Base-by-base conservation (phyloP, 1,140 invertebrate genomes). In the Drosophila grimshawi region DNA sequence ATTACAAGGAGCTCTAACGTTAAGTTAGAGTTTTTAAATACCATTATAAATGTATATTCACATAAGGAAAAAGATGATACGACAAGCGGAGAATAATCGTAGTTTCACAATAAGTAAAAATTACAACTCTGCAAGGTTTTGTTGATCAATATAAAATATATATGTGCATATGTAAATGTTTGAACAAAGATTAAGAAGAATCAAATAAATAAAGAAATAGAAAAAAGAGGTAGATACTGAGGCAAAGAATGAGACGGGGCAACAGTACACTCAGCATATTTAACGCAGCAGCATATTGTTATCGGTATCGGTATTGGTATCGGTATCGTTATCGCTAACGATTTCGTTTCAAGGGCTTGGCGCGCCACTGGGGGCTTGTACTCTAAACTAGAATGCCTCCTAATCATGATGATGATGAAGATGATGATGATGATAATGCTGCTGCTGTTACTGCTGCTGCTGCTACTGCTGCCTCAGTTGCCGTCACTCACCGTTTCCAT, bases 401-500 rank as follows among this genome's bases (percentile, higher is more conserved):
- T 6, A 19, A 19, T 19, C 19, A 8, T 39, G 7, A 39, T 8
- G 29, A 30, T 32, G n/a, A n/a, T 51, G 51, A 6, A 6, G 29
- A 33, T 46, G 29, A 30, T 46, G 29, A 39, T 32, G 35, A 5
- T 19, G 19, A 7, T 66, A 10, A 37, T 49, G 64, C 33, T 67
- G 56, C 46, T 52, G 49, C n/a, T 55, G 59, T 8, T 61, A 29
- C 19, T 52, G 46, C 30, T 53, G 27, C 10, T 37, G 49, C 5
- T 51, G 19, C 6, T 35, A 32, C n/a, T 60, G 45, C 11, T 52
- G 46, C 39, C 5, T 27, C 29, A 27, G 27, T 7, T 10, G 33
- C 37, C 60, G 53, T 49, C 75, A 92, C 91, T 92, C 91, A 92
- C 91, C 91, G 78, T 92, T 92, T 92, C 89, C 91, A 78, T 88